Percentiles rank a stretch among this genome's conserved stretches.
Conservation (phyloP, 1,140 invertebrate genomes). For the Ctenoplectra terminalis region DNA sequence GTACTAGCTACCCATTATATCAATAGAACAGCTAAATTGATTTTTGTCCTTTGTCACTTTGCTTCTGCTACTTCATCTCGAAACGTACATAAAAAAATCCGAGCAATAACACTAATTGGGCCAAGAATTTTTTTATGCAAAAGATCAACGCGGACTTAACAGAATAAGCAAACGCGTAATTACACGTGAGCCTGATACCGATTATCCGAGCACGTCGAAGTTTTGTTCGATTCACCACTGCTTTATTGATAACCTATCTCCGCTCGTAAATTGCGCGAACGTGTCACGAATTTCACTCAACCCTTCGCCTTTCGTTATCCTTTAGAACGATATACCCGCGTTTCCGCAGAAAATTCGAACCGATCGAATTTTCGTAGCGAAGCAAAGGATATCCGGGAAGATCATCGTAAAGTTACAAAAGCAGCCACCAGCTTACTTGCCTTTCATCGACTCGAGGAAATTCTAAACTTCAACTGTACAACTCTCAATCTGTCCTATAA, state of each 20-base stretch:
- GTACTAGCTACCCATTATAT: constrained; percentile 4
- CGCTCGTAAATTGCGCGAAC: not conserved
- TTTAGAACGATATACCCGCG: not conserved
- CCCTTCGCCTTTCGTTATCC: not conserved
- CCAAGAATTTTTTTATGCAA: not conserved
- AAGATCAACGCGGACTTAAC: not conserved
- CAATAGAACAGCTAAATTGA: not conserved
- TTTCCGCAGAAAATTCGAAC: not conserved
- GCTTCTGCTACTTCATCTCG: not conserved
- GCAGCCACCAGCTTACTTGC: not conserved
- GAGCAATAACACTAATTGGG: not conserved
- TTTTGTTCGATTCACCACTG: not conserved
- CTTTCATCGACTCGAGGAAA: not conserved
- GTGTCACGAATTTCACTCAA: not conserved
- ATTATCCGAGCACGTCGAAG: not conserved
- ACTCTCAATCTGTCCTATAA: not conserved
- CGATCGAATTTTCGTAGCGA: not conserved
- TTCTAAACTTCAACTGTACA: no score
- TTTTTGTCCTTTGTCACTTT: not conserved
- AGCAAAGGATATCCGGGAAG: not conserved
- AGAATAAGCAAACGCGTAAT: not conserved
- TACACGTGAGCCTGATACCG: no score
- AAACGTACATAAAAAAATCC: not conserved
- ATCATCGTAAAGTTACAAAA: not conserved
- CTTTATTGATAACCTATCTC: not conserved